Evolutionary conservation across 64 coral and sea anemone species (phyloP).

Genomic region (Pachyseris speciosa): DNA sequence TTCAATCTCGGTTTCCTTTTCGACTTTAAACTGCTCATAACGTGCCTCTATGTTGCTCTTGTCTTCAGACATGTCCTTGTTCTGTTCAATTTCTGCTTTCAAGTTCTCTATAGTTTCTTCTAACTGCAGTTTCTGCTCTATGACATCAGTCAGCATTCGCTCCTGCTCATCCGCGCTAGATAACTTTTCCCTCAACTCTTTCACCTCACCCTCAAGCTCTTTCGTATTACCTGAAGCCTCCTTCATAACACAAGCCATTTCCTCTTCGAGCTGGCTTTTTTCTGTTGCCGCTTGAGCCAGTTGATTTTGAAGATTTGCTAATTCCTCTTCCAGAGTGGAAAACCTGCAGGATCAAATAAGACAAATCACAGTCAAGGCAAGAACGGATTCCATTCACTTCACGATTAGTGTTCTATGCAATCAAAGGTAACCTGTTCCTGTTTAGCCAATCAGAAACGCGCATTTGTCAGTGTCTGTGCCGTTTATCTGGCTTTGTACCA

Average conservation of each 20-base stretch:
- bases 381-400: neutral
- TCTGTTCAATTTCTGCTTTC: neutral
- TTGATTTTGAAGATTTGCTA: conserved; percentile 6
- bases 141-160: conserved; percentile 4
- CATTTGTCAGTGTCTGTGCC: too few relatives aligned
- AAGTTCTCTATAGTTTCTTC: neutral
- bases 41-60: too few relatives aligned
- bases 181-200: neutral
- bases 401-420: too few relatives aligned
- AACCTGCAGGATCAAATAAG: neutral
- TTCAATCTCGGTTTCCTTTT: too few relatives aligned
- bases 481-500: too few relatives aligned
- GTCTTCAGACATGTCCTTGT: too few relatives aligned
- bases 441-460: too few relatives aligned
- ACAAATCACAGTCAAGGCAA: neutral
- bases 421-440: too few relatives aligned
- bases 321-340: conserved; percentile 4
- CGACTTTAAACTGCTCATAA: too few relatives aligned
- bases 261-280: neutral
- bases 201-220: neutral
- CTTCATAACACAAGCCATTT: neutral
- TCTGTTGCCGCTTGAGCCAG: neutral
- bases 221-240: neutral
- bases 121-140: conserved; percentile 4
- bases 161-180: neutral